A percentile compares a stretch with the other conserved stretches of the same genome.
Evolutionary conservation across 1,140 invertebrate genomes (phyloP).

Genomic region (Hesperophylax magnus): DNA sequence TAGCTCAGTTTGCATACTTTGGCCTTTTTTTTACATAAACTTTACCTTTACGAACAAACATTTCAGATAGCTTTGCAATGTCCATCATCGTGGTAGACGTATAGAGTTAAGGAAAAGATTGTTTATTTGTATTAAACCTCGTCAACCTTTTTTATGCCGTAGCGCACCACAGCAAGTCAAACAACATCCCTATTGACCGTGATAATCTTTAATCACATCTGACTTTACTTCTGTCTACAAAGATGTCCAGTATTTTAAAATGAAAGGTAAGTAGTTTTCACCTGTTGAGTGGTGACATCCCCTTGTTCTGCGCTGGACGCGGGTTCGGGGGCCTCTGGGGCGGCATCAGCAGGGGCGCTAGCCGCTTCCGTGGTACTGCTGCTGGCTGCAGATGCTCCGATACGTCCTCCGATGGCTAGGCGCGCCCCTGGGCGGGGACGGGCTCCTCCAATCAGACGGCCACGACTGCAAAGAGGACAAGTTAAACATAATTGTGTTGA

Average conservation of each 20-base stretch:
- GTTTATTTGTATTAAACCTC: too few species aligned
- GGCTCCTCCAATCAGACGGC: constrained; percentile 41
- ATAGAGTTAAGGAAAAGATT: too few species aligned
- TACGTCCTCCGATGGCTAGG: constrained; percentile 30
- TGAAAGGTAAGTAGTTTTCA: neutral
- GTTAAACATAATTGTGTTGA: neutral
- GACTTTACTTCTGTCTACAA: neutral
- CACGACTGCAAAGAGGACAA: constrained; percentile 25
- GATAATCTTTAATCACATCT: neutral
- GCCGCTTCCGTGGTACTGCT: constrained; percentile 38
- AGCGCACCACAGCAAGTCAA: too few species aligned
- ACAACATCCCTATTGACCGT: too few species aligned
- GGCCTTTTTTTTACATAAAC: too few species aligned
- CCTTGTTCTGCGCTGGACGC: constrained; percentile 24
- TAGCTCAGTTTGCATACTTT: too few species aligned
- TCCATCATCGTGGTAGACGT: too few species aligned
- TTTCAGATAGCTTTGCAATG: too few species aligned
- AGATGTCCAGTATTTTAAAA: neutral
- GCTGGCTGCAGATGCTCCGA: constrained; percentile 7
- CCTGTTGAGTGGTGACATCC: constrained; percentile 36
- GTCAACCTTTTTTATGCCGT: too few species aligned
- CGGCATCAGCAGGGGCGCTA: constrained; percentile 29
- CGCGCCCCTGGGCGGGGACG: constrained; percentile 50
- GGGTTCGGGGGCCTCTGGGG: constrained; percentile 45
- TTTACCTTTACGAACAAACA: too few species aligned